These are phyloP conservation scores for Peromyscus nudipes DNA, from an alignment of 2,797 vertebrate genomes.

Conservation along the genomic window DNA sequence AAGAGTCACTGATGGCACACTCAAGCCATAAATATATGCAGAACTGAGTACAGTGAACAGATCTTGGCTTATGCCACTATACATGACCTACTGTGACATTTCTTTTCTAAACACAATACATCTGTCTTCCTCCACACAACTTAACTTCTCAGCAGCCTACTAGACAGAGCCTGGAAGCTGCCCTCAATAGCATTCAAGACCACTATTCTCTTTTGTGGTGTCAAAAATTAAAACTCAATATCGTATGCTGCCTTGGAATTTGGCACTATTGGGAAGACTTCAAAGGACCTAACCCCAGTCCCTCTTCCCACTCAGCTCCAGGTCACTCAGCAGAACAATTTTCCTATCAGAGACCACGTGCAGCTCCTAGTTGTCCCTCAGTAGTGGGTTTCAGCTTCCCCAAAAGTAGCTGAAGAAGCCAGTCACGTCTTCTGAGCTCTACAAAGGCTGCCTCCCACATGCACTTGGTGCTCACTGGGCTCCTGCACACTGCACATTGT, in stretches of 20 bases:
- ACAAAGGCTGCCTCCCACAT: neutral
- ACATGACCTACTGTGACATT: neutral
- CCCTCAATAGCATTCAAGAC: neutral
- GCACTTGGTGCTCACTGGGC: neutral
- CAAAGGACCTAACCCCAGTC: neutral
- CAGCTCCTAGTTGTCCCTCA: neutral
- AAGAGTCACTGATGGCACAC: neutral
- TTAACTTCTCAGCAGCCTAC: neutral
- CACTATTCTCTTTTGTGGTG: constrained; percentile 10
- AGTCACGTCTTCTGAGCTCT: neutral
- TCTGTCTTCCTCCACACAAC: neutral
- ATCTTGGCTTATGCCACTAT: neutral
- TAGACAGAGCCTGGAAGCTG: neutral
- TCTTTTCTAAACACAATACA: constrained; percentile 9
- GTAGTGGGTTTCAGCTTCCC: neutral
- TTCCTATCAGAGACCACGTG: neutral
- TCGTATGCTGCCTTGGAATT: neutral
- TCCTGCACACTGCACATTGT: neutral
- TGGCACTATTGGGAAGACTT: neutral
- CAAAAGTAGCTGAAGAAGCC: constrained; percentile 13
- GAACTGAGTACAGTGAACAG: neutral
- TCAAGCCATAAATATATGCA: neutral
- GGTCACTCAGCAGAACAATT: neutral
- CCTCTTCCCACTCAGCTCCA: neutral
- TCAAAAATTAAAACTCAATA: constrained; percentile 48